Percentiles rank a stretch among this genome's conserved stretches.
These are phyloP conservation scores for Amaurobius ferox DNA, from an alignment of 2,888 invertebrate species.

Conservation along the genomic window DNA sequence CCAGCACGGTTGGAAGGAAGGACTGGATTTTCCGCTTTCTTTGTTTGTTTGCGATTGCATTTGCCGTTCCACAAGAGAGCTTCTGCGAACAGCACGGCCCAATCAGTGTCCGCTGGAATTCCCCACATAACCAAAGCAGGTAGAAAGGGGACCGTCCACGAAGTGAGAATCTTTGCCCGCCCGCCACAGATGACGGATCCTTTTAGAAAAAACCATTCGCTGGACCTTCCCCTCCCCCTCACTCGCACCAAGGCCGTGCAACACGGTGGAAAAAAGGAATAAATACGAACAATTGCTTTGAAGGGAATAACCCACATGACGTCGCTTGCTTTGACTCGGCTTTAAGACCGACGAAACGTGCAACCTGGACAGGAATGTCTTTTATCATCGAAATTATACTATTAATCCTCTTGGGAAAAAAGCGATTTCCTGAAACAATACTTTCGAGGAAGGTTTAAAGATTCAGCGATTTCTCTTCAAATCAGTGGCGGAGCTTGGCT, in stretches of 20 bases:
- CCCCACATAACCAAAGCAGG: background rate
- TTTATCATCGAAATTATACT: background rate
- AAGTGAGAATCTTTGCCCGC: background rate
- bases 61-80: constrained; percentile 7
- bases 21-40: constrained; percentile 15
- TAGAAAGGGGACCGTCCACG: background rate
- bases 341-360: background rate
- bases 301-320: constrained; percentile 13
- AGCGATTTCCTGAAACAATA: too few species aligned
- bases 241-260: background rate
- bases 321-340: background rate
- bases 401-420: background rate
- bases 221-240: background rate
- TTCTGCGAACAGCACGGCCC: background rate
- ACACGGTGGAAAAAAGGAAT: background rate
- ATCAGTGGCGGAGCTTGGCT: too few species aligned
- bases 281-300: background rate
- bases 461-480: too few species aligned
- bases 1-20: constrained; percentile 3
- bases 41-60: constrained; percentile 14
- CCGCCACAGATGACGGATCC: background rate
- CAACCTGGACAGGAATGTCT: background rate
- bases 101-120: constrained; percentile 10
- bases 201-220: background rate
- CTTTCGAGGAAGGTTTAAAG: too few species aligned